Evolutionary conservation across 2,113 vertebrate genomes (phyloP).

Genomic region (Neopipo cinnamomea): DNA sequence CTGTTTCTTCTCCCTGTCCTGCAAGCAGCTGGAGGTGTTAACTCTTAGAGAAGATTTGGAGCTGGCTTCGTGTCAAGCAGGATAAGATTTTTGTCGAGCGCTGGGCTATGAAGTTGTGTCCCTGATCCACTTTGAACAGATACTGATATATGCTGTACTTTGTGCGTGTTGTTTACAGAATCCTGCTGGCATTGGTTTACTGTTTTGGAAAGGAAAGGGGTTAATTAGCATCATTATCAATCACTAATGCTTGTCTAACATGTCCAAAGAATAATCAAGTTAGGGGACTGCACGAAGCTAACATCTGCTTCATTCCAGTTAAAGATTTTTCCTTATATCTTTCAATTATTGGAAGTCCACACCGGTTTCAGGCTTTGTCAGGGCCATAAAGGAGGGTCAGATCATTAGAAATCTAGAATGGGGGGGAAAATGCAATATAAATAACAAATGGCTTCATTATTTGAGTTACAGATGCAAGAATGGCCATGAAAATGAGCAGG

Average conservation of each 20-base stretch:
- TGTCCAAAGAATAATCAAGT: slow-evolving; percentile 85
- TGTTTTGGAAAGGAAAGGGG: slow-evolving; percentile 75
- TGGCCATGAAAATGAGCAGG: slow-evolving; percentile 4
- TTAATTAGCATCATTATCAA: slow-evolving; percentile 83
- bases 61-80: not conserved
- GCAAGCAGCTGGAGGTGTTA: not conserved
- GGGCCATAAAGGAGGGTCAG: slow-evolving; percentile 71
- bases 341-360: slow-evolving; percentile 61
- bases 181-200: slow-evolving; percentile 66
- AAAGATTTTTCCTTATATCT: slow-evolving; percentile 68
- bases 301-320: slow-evolving; percentile 80
- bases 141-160: slow-evolving; percentile 46
- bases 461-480: slow-evolving; percentile 73
- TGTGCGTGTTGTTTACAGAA: slow-evolving; percentile 63
- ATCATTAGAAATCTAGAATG: slow-evolving; percentile 61
- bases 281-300: slow-evolving; percentile 75
- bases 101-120: slow-evolving; percentile 2
- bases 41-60: not conserved
- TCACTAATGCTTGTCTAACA: slow-evolving; percentile 81
- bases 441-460: slow-evolving; percentile 69
- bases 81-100: not conserved
- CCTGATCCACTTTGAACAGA: slow-evolving; percentile 23
- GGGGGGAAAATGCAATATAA: slow-evolving; percentile 49
- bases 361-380: slow-evolving; percentile 61
- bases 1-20: not conserved